Conservation (phyloP, 2,113 vertebrate species). For the Isichthys henryi region DNA sequence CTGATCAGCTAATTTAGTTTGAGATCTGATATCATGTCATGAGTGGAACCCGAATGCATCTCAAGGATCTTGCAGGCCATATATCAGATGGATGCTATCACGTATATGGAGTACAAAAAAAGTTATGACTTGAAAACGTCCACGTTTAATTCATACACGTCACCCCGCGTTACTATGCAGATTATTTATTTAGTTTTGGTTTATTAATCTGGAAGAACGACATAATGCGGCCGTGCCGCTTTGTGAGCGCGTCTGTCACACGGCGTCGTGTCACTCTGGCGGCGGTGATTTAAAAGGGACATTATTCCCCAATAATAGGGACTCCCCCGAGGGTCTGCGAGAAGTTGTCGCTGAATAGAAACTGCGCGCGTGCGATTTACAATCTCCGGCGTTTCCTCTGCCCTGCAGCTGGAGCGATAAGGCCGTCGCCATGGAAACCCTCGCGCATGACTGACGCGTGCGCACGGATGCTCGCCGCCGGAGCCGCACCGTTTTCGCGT, state of each 20-base stretch:
- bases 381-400: neutral
- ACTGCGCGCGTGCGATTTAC: constrained; percentile 24
- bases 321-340: neutral
- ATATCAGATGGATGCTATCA: neutral
- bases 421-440: constrained; percentile 16
- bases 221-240: constrained; percentile 29
- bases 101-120: neutral
- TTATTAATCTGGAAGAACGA: constrained; percentile 37
- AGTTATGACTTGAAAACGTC: constrained; percentile 26
- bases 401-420: constrained; percentile 24
- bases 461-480: neutral
- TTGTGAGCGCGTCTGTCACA: constrained; percentile 30
- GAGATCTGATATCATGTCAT: neutral
- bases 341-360: constrained; percentile 19
- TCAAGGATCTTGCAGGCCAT: neutral
- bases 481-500: neutral
- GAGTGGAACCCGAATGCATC: neutral
- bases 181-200: constrained; percentile 19
- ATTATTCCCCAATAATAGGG: constrained; percentile 40
- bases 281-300: constrained; percentile 36
- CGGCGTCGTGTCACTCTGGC: constrained; percentile 26
- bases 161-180: constrained; percentile 22
- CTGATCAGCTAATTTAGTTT: neutral
- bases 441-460: constrained; percentile 19
- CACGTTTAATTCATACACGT: constrained; percentile 23